A percentile compares a stretch with the other conserved stretches of the same genome.
Evolutionary conservation across 2,113 vertebrate species (phyloP).

Genomic region (Leucosticte australis): DNA sequence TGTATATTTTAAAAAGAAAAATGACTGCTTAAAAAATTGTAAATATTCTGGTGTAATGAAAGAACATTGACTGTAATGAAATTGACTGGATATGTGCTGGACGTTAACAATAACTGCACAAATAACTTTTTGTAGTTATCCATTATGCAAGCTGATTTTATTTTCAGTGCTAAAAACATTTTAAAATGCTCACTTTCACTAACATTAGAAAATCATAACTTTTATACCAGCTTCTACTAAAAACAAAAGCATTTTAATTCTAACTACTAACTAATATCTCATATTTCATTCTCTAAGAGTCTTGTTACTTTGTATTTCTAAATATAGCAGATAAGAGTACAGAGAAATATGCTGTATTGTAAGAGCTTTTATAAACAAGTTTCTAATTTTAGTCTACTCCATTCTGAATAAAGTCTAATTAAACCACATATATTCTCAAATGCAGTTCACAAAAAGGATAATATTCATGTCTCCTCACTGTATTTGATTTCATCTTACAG

Average conservation of each 20-base stretch:
- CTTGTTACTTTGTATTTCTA: constrained; percentile 9
- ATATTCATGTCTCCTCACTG: not conserved
- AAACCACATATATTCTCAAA: constrained; percentile 38
- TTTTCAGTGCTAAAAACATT: not conserved
- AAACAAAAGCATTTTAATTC: not conserved
- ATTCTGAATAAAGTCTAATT: constrained; percentile 41
- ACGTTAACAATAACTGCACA: not conserved
- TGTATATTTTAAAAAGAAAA: not conserved
- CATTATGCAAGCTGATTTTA: not conserved
- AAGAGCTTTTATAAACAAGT: constrained; percentile 53
- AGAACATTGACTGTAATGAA: not conserved
- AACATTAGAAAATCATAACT: not conserved
- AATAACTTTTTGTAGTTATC: not conserved
- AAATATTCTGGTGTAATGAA: not conserved
- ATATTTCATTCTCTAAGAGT: not conserved
- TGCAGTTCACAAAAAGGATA: not conserved
- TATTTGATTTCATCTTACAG: not conserved
- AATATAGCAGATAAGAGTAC: constrained; percentile 35
- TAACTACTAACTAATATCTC: not conserved
- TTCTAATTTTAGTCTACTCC: constrained; percentile 57
- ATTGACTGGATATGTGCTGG: not conserved
- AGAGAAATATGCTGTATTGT: constrained; percentile 26
- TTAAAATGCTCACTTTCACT: not conserved
- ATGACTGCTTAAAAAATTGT: not conserved
- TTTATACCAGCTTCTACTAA: not conserved